A percentile compares a stretch with the other conserved stretches of the same genome.
phyloP scores from a whole-genome alignment of 2,888 invertebrate genomes.

The Salpingus planirostris region DNA sequence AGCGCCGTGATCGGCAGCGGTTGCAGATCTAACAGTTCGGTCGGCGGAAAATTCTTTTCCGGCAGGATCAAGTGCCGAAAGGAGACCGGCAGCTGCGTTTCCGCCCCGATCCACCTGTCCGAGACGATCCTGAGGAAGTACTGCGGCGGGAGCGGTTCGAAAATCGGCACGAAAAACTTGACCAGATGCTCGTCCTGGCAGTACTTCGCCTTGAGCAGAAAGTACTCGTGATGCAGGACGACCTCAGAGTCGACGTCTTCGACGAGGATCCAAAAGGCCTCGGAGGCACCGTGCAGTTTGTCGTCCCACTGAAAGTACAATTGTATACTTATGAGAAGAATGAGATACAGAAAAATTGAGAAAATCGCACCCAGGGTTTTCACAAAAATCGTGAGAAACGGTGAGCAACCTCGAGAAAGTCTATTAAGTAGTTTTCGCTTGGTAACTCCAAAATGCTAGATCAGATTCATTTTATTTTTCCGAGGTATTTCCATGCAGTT shows the following conservation, averaged over 20 bases:
- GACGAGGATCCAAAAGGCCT: slow-evolving; percentile 82
- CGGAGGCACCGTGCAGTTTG: slow-evolving; percentile 73
- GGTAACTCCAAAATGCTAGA: too few species aligned
- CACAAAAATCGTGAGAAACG: too few species aligned
- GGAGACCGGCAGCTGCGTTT: slow-evolving; percentile 92
- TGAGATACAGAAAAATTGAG: too few species aligned
- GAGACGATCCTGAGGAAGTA: slow-evolving; percentile 90
- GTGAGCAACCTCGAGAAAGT: too few species aligned
- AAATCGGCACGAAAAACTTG: slow-evolving; percentile 97
- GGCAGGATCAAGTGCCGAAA: slow-evolving; percentile 95
- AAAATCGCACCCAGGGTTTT: too few species aligned
- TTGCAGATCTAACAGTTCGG: slow-evolving; percentile 92
- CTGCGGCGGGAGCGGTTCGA: slow-evolving; percentile 96
- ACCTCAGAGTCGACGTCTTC: slow-evolving; percentile 84
- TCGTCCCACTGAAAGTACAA: slow-evolving; percentile 99
- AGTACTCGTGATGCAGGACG: slow-evolving; percentile 88
- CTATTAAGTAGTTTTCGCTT: too few species aligned
- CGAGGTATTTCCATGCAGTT: too few species aligned
- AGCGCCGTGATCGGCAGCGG: slow-evolving; percentile 91
- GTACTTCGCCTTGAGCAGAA: slow-evolving; percentile 91
- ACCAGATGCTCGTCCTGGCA: slow-evolving; percentile 89
- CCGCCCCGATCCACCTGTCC: slow-evolving; percentile 89
- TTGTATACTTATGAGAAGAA: too few species aligned
- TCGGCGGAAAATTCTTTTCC: slow-evolving; percentile 96
- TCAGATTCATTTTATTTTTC: too few species aligned